Base-by-base conservation (phyloP, 1,140 invertebrate genomes). In the Pseudomyrmex flavicornis region DNA sequence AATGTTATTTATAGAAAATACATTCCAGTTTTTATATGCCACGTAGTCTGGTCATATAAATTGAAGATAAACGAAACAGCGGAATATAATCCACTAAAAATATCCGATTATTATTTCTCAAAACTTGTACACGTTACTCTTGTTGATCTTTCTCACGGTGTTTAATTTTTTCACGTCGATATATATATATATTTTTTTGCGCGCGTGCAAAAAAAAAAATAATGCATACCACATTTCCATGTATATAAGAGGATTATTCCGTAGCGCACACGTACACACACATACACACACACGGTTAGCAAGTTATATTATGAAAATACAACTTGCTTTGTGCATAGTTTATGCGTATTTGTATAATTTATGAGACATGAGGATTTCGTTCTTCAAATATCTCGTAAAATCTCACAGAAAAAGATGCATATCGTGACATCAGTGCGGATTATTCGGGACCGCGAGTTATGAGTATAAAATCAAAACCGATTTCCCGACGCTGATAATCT, bases 201-300 rank as follows among this genome's bases (percentile, higher is more conserved):
- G 35, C 35, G 35, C 35, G 0, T 17, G 17, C 17, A 17, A 17
- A 17, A 17, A 17, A 17, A 17, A 17, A 17, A 17, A 17, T 17
- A 17, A 0, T 35, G 5, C 35, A 35, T 35, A 35, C 35, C 5
- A 35, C 35, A 35, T 35, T 35, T 7, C 4, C 35, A 35, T 35
- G 72, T 44, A 48, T 68, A 22, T 87, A 90, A 91, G 89, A 88
- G 90, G 91, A 90, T 91, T 90, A 90, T 91, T 91, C 84, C 74
- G 85, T 50, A 69, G 74, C 13, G 54, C 76, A 79, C 74, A 74
- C 35, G 35, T 7, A 35, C 0, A 7, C 7, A 35, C 5, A 7
- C 5, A n/a, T n/a, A 35, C 26, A 7, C 5, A 35, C 35, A 35
- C 0, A 46, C 62, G 59, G 62, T 69, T 84, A 35, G 35, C 5